Base-by-base conservation (phyloP, 2,797 vertebrate species). In the Characodon lateralis region DNA sequence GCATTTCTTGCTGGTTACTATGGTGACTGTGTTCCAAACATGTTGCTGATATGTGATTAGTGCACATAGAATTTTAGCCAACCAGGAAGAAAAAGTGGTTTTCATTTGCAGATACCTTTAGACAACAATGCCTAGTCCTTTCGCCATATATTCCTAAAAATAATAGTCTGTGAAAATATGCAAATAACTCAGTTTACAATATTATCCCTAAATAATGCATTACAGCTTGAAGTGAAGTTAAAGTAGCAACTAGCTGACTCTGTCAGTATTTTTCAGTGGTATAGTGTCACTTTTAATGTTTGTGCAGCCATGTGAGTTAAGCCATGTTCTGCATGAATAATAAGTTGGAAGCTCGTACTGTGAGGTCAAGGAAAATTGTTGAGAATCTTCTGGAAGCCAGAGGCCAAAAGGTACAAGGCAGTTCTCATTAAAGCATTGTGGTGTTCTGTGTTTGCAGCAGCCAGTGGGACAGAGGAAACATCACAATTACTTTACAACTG, bases 351-450 rank as follows among this genome's bases (percentile, higher is more conserved):
- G 73, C 71, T 56, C 77, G 72, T 73, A 87, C 35, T 35, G 83
- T 85, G 70, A 74, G 75, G 68, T 87, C 83, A 76, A 39, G 76
- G 28, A 39, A 71, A 82, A 66, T 50, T 77, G 82, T 55, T 79
- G 77, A 73, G 31, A 79, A 65, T 82, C 58, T 85, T 72, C 71
- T 73, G 74, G 76, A 88, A 76, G 79, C 73, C 80, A 86, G 72
- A 85, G 82, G 79, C 55, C 70, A 78, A 63, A 78, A 55, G 59
- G 56, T 78, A 76, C 70, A 75, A 83, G 79, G 2, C 41, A 4
- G 28, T n/a, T 51, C 72, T 81, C 77, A 78, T 79, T 79, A 86
- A 73, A 72, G 8, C 70, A 72, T 70, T 72, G 71, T 56, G 46
- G n/a, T 72, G 65, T 50, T 50, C 70, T 59, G 24, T n/a, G 41